phyloP scores from a whole-genome alignment of 2,113 vertebrate genomes.

The Eolophus roseicapilla region DNA sequence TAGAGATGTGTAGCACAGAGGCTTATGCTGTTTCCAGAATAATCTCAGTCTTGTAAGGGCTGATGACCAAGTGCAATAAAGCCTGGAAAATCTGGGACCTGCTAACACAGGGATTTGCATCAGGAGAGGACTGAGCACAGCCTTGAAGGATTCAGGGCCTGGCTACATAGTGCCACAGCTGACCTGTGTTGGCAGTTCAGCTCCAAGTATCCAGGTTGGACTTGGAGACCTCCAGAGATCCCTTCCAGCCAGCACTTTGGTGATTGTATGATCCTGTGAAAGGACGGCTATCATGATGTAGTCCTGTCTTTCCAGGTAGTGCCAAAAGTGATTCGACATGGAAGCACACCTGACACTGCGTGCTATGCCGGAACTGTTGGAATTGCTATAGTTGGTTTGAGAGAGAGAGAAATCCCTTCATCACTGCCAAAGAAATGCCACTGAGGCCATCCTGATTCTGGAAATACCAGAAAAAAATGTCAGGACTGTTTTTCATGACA shows the following conservation, averaged over 20 bases:
- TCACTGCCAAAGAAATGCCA: not conserved
- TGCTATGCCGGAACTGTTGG: not conserved
- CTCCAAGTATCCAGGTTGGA: not conserved
- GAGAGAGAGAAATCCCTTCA: not conserved
- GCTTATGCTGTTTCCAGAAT: not conserved
- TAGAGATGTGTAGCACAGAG: not conserved
- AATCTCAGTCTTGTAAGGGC: not conserved
- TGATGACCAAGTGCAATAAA: not conserved
- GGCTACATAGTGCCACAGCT: not conserved
- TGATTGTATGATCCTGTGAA: not conserved
- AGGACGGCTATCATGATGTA: accelerated
- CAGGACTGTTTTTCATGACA: not conserved
- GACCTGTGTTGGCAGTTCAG: not conserved
- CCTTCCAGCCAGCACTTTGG: not conserved
- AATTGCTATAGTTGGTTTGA: not conserved
- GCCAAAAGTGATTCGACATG: not conserved
- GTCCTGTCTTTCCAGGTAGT: not conserved
- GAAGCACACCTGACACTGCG: not conserved
- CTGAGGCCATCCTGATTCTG: not conserved
- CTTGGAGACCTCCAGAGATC: not conserved
- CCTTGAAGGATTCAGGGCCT: not conserved
- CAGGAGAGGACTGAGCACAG: not conserved
- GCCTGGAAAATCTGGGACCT: not conserved
- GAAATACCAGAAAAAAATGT: not conserved
- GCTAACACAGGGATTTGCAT: not conserved